Base-by-base conservation (phyloP, 2,113 vertebrate genomes). In the Gymnorhina tibicen region DNA sequence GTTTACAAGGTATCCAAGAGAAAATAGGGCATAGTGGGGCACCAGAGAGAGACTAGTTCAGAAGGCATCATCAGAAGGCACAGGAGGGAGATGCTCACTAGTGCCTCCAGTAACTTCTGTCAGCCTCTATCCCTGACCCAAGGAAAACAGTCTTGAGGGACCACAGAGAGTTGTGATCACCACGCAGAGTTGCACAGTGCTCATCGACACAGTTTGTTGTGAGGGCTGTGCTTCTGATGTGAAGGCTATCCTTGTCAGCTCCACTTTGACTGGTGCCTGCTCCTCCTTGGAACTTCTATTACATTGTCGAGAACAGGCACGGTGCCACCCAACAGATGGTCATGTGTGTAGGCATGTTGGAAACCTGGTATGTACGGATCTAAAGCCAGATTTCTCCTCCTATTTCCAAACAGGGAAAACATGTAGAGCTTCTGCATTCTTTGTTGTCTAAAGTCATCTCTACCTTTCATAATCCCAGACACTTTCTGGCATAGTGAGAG, bases 321-420 rank as follows among this genome's bases (percentile, higher is more conserved):
- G 1, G 35, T 85, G 72, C 94, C 82, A 94, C 37, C 42, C 35
- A 93, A 56, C 63, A 97, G 92, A 96, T 94, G 93, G 60, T 30
- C 85, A 70, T 86, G 78, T 94, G 84, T 93, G 82, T 92, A 83
- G 84, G 72, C 67, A 89, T 24, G 15, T 11, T 83, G 72, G 82
- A 90, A 96, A 91, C 42, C 82, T 41, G 64, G 23, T 37, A 56
- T 55, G n/a, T 83, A 49, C 64, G 73, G 33, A 84, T 22, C 62
- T 87, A 87, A 85, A 91, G 77, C 87, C 77, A 95, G 80, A 75
- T 52, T 44, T 94, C 44, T 84, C 27, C 27, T 81, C n/a, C n/a
- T n/a, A n/a, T n/a, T n/a, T n/a, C 13, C 79, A 75, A 59, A 93
- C 2, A 64, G 18, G 55, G 93, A 91, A 94, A 62, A 8, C 12